Evolutionary conservation across 2,113 vertebrate genomes (phyloP).

Genomic region (Phaethornis superciliosus): DNA sequence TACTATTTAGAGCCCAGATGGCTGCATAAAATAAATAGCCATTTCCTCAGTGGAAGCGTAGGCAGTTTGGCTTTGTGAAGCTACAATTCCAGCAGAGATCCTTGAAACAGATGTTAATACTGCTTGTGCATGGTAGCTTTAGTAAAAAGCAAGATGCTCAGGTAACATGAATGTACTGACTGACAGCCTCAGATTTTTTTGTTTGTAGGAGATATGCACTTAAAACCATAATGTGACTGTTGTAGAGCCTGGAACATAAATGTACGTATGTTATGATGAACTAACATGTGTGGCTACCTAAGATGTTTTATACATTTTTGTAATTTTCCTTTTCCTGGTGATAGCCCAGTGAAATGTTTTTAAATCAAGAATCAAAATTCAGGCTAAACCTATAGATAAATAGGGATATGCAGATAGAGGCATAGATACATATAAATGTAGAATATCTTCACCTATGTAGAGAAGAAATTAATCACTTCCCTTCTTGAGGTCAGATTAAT

Average conservation of each 20-base stretch:
- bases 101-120: slow-evolving; percentile 84
- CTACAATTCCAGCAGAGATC: slow-evolving; percentile 81
- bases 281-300: background rate
- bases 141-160: slow-evolving; percentile 81
- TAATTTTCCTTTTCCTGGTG: background rate
- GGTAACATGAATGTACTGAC: slow-evolving; percentile 68
- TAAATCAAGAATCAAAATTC: background rate
- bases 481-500: background rate
- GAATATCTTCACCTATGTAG: background rate
- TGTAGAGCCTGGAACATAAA: background rate
- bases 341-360: background rate
- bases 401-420: background rate
- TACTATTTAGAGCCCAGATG: slow-evolving; percentile 83
- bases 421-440: background rate
- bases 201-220: background rate
- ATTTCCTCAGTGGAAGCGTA: slow-evolving; percentile 79
- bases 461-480: background rate
- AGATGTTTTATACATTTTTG: background rate
- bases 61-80: slow-evolving; percentile 82
- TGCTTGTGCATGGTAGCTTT: slow-evolving; percentile 78
- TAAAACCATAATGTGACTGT: background rate
- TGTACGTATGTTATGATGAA: background rate
- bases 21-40: slow-evolving; percentile 84
- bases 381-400: background rate
- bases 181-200: slow-evolving; percentile 42